Percentiles rank a stretch among this genome's conserved stretches.
phyloP scores from a whole-genome alignment of 2,113 vertebrate species.

The Eonycteris spelaea region DNA sequence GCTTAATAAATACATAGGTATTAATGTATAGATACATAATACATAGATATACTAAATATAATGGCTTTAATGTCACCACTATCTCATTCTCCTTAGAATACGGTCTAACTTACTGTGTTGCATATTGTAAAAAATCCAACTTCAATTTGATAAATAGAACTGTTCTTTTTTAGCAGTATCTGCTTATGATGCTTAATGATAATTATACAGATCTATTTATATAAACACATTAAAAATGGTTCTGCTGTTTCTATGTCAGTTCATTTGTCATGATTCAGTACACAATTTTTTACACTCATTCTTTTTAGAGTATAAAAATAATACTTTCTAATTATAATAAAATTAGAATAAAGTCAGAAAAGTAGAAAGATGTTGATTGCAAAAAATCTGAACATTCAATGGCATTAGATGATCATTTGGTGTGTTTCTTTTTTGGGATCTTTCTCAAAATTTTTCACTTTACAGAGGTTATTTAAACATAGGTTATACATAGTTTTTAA shows the following conservation, averaged over 20 bases:
- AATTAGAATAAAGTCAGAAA: slow-evolving; percentile 58
- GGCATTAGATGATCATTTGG: slow-evolving; percentile 24
- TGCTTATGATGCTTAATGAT: slow-evolving; percentile 64
- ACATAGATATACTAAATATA: neutral
- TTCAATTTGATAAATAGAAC: slow-evolving; percentile 58
- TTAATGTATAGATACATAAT: neutral
- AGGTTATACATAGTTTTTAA: slow-evolving; percentile 22
- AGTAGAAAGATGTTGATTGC: slow-evolving; percentile 44
- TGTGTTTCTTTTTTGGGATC: neutral
- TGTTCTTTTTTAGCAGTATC: slow-evolving; percentile 62
- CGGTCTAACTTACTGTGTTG: slow-evolving; percentile 29
- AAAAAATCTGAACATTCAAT: neutral
- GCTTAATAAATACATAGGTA: neutral
- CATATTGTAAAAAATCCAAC: slow-evolving; percentile 45
- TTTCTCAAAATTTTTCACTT: slow-evolving; percentile 21
- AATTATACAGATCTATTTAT: slow-evolving; percentile 74
- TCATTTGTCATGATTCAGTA: slow-evolving; percentile 62
- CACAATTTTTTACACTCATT: slow-evolving; percentile 56
- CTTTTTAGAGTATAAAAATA: slow-evolving; percentile 59
- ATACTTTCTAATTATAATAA: slow-evolving; percentile 59
- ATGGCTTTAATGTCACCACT: neutral
- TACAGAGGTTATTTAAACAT: slow-evolving; percentile 29
- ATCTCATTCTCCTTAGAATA: slow-evolving; percentile 46
- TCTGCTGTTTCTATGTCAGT: slow-evolving; percentile 60
- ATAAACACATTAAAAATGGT: slow-evolving; percentile 62